phyloP scores from a whole-genome alignment of 2,888 invertebrate species.

The Drosophila antonietae region DNA sequence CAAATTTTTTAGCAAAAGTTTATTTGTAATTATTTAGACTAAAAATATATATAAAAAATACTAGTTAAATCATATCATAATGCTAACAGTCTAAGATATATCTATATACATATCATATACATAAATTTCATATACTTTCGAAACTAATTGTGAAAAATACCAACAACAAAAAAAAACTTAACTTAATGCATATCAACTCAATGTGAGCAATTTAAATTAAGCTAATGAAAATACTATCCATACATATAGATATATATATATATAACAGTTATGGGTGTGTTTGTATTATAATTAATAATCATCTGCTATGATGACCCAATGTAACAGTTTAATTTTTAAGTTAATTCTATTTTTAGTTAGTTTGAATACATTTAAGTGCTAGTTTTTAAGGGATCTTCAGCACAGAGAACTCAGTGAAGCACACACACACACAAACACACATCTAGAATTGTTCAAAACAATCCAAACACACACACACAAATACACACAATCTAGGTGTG shows the following conservation, averaged over 20 bases:
- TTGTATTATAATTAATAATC: conserved; percentile 29
- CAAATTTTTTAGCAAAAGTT: conserved; percentile 69
- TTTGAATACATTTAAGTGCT: conserved; percentile 12
- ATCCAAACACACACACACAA: conserved; percentile 13
- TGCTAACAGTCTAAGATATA: conserved; percentile 31
- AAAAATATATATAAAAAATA: conserved; percentile 15
- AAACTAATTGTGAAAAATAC: conserved; percentile 58
- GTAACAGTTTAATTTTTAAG: conserved; percentile 36
- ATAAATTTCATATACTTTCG: conserved; percentile 58
- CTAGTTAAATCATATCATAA: conserved; percentile 45
- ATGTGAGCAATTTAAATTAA: conserved; percentile 72
- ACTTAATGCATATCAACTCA: conserved; percentile 68
- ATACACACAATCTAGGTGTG: conserved; percentile 34
- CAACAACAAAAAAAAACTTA: conserved; percentile 7
- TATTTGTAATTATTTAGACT: conserved; percentile 59
- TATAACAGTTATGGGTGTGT: conserved; percentile 30
- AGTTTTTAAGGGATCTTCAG: conserved; percentile 69
- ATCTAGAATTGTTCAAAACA: conserved; percentile 31
- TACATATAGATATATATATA: conserved; percentile 7
- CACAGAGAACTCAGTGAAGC: conserved; percentile 35
- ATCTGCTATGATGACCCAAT: conserved; percentile 45
- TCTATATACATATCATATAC: conserved; percentile 41
- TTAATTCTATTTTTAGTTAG: conserved; percentile 45
- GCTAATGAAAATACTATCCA: conserved; percentile 36
- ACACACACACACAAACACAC: conserved; percentile 21